These are phyloP conservation scores for Pseudorhiza aurosa DNA, from an alignment of 30 jellyfish, hydroid and myxozoan species.

Conservation along the genomic window DNA sequence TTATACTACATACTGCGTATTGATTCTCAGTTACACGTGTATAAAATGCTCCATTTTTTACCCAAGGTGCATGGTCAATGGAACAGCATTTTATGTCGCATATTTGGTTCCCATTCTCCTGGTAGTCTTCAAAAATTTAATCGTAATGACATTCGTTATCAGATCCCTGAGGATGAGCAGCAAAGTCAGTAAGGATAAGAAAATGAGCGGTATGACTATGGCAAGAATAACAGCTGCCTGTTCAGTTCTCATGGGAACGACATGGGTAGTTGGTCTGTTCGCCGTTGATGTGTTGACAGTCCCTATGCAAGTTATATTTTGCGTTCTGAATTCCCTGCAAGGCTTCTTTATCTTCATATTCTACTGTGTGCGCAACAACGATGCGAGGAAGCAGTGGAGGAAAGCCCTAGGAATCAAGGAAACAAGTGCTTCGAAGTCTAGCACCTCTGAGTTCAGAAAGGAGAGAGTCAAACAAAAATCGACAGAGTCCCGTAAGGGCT, in stretches of 20 bases:
- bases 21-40: no score
- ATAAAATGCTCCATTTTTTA: no score
- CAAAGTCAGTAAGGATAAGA: constrained; percentile 40
- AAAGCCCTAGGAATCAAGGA: not conserved
- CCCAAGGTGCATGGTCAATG: constrained; percentile 75
- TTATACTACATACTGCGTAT: no score
- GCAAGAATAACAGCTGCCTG: constrained; percentile 73
- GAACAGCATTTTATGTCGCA: constrained; percentile 70
- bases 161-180: constrained; percentile 32
- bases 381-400: constrained; percentile 66
- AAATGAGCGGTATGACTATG: constrained; percentile 32
- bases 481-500: not conserved
- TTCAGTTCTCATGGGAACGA: constrained; percentile 71
- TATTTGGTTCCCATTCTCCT: constrained; percentile 45
- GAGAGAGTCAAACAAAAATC: not conserved
- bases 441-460: constrained; percentile 9
- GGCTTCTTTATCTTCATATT: constrained; percentile 79
- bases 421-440: constrained; percentile 10
- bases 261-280: constrained; percentile 76
- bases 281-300: constrained; percentile 74
- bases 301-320: constrained; percentile 63
- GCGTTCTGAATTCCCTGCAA: constrained; percentile 79
- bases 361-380: constrained; percentile 67
- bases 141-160: constrained; percentile 50
- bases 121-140: constrained; percentile 36